Percentiles rank a stretch among this genome's conserved stretches.
These are phyloP conservation scores for Myioborus melanocephalus DNA, from an alignment of 2,797 vertebrate species.

Conservation along the genomic window DNA sequence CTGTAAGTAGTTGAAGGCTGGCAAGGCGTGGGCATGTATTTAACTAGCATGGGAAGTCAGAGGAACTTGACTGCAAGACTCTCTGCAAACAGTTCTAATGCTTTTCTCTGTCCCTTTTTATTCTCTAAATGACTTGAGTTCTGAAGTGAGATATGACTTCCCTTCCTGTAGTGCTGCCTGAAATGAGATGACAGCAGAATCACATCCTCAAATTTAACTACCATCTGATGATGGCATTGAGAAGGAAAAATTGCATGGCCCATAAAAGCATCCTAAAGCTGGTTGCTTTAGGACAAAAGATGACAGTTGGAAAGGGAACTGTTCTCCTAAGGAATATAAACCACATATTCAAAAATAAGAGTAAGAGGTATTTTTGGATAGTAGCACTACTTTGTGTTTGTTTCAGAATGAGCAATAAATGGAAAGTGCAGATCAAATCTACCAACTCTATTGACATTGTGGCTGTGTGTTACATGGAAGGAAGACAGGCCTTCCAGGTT, in stretches of 20 bases:
- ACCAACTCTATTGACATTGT: background rate
- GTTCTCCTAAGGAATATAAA: background rate
- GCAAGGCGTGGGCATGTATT: background rate
- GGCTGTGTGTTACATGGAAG: background rate
- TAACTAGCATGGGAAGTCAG: background rate
- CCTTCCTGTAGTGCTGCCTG: background rate
- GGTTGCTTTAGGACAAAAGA: background rate
- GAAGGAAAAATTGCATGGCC: background rate
- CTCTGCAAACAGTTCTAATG: background rate
- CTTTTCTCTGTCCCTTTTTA: background rate
- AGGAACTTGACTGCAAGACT: background rate
- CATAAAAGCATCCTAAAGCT: background rate
- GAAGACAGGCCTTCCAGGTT: background rate
- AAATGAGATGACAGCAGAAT: background rate
- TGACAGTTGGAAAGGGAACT: background rate
- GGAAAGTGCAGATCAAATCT: slow-evolving; percentile 5
- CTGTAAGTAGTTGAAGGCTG: background rate
- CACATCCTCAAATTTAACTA: background rate
- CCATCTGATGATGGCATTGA: background rate
- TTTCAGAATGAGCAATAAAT: slow-evolving; percentile 26
- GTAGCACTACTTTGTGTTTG: background rate
- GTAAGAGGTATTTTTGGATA: background rate
- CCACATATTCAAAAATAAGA: background rate
- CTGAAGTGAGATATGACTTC: background rate
- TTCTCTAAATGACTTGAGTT: background rate